Evolutionary conservation across 1,140 invertebrate species (phyloP), one percentile per base, ranked within the genome.

Genomic region (Drosophila teissieri): DNA sequence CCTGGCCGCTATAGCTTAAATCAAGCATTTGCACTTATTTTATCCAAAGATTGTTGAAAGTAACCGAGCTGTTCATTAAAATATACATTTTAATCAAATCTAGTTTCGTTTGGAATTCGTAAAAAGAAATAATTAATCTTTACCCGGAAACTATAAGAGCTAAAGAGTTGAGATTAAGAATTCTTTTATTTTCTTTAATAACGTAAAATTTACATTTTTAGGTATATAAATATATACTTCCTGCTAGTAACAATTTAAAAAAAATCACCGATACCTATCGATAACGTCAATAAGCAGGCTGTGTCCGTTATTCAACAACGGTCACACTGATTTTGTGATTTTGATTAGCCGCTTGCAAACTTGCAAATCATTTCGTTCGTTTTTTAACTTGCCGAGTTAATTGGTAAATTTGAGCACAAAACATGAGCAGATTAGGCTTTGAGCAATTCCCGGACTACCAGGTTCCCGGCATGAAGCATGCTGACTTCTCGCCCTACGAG

Each of bases 401-500:
- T 51, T 51, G n/a, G 27, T 78, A 65, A 57, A 74, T 67, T 73
- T 53, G 22, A 78, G 24, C n/a, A 57, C 19, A 64, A 82, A 82
- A 40, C 22, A 90, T 90, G 73, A 89, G 68, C 69, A 53, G 24
- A 56, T 39, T 90, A 17, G 70, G 77, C 31, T 45, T 77, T 55
- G 92, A 93, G 73, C 93, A 94, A 78, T 94, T 95, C 68, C 94
- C 95, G 5, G 95, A 96, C 91, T 96, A 96, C 89, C 93, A 94
- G 51, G 93, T 94, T 42, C 93, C 93, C 53, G 94, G 93, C 22
- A 93, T 93, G 2, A 94, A 94, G 73, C 93, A 95, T 88, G 92
- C 93, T n/a, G 93, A 94, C 48, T 96, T 96, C 70, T 95, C 94
- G 65, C 96, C 96, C 3, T 96, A 96, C 78, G 95, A 95, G 15